These are phyloP conservation scores for Nemapogon koenigi DNA, from an alignment of 2,888 invertebrate genomes.

Conservation along the genomic window DNA sequence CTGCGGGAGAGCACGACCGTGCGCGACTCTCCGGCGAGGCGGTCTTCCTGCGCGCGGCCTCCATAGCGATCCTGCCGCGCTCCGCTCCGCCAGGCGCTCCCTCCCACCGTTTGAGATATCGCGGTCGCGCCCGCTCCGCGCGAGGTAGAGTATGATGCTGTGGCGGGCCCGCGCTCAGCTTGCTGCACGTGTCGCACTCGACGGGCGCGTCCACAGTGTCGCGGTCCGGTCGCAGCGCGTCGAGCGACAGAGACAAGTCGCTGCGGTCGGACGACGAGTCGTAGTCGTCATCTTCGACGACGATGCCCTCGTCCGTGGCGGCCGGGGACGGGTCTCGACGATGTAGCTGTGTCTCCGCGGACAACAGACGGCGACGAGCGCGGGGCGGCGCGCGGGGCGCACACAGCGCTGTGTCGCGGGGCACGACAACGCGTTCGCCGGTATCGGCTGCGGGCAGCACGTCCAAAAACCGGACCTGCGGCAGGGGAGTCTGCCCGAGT, in stretches of 20 bases:
- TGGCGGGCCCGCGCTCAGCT: conserved; percentile 33
- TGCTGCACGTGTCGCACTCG: conserved; percentile 55
- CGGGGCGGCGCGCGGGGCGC: conserved; percentile 52
- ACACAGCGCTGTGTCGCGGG: conserved; percentile 36
- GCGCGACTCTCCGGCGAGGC: conserved; percentile 46
- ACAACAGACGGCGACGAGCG: conserved; percentile 46
- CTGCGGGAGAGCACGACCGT: conserved; percentile 53
- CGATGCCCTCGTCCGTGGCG: conserved; percentile 60
- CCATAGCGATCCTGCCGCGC: conserved; percentile 43
- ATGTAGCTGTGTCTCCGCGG: conserved; percentile 35
- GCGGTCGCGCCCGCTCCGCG: conserved; percentile 45
- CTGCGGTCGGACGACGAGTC: conserved; percentile 64
- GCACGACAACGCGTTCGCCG: conserved; percentile 40
- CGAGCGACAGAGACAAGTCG: conserved; percentile 49
- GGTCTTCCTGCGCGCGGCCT: conserved; percentile 51
- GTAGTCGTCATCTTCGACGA: conserved; percentile 61
- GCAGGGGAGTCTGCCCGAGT: conserved; percentile 76
- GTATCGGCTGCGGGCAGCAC: conserved; percentile 69
- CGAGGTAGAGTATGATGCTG: conserved; percentile 54
- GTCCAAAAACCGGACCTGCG: conserved; percentile 74
- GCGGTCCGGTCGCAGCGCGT: conserved; percentile 48
- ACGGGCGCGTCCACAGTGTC: conserved; percentile 50
- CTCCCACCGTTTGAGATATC: conserved; percentile 55
- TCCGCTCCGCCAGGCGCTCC: conserved; percentile 44
- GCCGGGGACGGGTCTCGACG: conserved; percentile 53